Base-by-base conservation (phyloP, 2,888 invertebrate species). In the Tinea semifulvella region DNA sequence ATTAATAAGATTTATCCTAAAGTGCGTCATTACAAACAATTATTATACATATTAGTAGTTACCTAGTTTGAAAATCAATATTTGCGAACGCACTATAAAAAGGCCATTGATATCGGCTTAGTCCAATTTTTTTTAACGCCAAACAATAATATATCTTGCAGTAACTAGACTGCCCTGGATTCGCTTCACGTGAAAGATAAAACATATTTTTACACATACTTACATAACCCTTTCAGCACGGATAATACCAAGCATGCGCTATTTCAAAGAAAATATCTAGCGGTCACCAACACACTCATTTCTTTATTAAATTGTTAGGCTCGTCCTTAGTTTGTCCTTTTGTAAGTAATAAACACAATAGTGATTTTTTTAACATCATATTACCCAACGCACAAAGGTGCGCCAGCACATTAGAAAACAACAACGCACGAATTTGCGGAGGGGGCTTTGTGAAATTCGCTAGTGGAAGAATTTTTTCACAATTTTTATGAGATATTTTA, bases 41-140 rank as follows among this genome's bases (percentile, higher is more conserved):
- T n/a, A n/a, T n/a, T n/a, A n/a, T n/a, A n/a, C n/a, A n/a, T n/a
- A n/a, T n/a, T n/a, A n/a, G n/a, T n/a, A n/a, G n/a, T n/a, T n/a
- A n/a, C n/a, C n/a, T n/a, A n/a, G n/a, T n/a, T n/a, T n/a, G n/a
- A 38, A 38, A 18, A 14, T 17, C 3, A 2, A 14, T 38, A 13
- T 22, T n/a, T 5, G 20, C 17, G 43, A 27, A 28, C 7, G 31
- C 2, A 28, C 43, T 28, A 43, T 43, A 43, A 43, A 43, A 43
- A 19, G 28, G 17, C 31, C 13, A 43, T 43, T 43, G 43, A 31
- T 43, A 31, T 42, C 27, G 26, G 4, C 13, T 16, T 14, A 22
- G 11, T 40, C 22, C 22, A 20, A 14, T 40, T 40, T 38, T 38
- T 17, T 2, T 19, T 17, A 22, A 11, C 40, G 19, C n/a, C 17